These are phyloP conservation scores for Eupithecia abbreviata DNA, from an alignment of 2,888 invertebrate genomes.

Conservation along the genomic window DNA sequence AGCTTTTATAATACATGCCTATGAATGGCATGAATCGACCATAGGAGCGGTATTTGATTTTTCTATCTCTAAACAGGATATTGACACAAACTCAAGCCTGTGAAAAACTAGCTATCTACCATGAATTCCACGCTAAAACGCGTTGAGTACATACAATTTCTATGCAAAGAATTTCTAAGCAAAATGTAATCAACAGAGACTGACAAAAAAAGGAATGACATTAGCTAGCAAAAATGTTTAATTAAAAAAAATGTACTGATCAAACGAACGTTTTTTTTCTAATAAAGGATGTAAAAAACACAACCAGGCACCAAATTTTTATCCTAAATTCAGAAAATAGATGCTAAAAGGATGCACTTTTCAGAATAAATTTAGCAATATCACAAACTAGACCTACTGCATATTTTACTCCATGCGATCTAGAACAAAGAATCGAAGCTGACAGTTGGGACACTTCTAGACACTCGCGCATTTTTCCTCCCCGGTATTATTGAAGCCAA, in stretches of 20 bases:
- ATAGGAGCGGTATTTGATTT: no score
- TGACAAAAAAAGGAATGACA: no score
- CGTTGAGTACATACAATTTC: no score
- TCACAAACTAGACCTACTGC: slow-evolving; percentile 21
- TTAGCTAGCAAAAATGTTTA: neutral
- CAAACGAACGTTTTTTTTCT: neutral
- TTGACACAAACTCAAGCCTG: no score
- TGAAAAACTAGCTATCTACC: no score
- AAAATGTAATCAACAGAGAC: no score
- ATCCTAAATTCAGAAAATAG: neutral
- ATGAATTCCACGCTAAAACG: no score
- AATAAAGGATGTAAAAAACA: neutral
- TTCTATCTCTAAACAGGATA: no score
- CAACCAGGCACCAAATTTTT: neutral
- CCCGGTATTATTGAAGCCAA: slow-evolving; percentile 39
- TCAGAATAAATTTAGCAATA: neutral
- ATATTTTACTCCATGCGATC: slow-evolving; percentile 22
- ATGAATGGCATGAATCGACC: no score
- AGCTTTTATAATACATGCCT: no score
- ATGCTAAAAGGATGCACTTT: neutral
- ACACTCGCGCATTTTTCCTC: slow-evolving; percentile 45
- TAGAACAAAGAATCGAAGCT: slow-evolving; percentile 47
- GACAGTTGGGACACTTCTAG: slow-evolving; percentile 49
- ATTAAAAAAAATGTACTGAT: neutral
- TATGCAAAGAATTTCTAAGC: no score